phyloP scores from a whole-genome alignment of 2,888 invertebrate genomes.

The Calameuta idolon region DNA sequence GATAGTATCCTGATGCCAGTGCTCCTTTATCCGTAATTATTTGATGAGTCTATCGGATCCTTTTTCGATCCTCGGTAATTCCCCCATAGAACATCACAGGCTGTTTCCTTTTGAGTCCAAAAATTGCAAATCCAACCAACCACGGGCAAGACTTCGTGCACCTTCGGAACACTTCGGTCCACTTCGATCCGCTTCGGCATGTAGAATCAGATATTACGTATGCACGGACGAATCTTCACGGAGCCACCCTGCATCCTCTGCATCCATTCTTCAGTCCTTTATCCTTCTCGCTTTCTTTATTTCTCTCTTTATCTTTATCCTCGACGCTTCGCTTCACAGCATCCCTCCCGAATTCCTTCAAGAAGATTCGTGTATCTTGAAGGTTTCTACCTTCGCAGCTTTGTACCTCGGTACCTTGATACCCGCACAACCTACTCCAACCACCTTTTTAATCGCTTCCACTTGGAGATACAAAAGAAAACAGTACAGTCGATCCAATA shows the following conservation, averaged over 20 bases:
- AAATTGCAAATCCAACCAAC: not conserved
- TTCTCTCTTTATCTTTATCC: not conserved
- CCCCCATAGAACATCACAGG: not conserved
- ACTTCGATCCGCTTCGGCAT: conserved; percentile 17
- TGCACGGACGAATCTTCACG: conserved; percentile 56
- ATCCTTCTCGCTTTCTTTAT: not conserved
- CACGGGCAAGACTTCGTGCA: conserved; percentile 14
- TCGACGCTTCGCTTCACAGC: conserved; percentile 16
- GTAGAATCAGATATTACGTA: conserved; percentile 63
- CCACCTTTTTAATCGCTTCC: not conserved
- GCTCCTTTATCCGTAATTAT: not conserved
- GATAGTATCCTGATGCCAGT: not conserved
- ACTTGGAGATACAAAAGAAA: not conserved
- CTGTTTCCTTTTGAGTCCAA: not conserved
- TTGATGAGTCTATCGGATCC: not conserved
- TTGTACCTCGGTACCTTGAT: not conserved
- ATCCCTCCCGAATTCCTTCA: conserved; percentile 23
- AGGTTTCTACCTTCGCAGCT: not conserved
- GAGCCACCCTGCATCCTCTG: conserved; percentile 31
- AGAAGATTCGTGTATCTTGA: not conserved
- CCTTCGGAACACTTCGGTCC: conserved; percentile 37
- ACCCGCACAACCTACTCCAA: not conserved
- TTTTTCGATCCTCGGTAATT: not conserved
- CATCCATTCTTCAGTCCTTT: not conserved
- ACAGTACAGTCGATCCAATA: not conserved